phyloP scores from a whole-genome alignment of 2,113 vertebrate genomes.

The Carollia perspicillata region DNA sequence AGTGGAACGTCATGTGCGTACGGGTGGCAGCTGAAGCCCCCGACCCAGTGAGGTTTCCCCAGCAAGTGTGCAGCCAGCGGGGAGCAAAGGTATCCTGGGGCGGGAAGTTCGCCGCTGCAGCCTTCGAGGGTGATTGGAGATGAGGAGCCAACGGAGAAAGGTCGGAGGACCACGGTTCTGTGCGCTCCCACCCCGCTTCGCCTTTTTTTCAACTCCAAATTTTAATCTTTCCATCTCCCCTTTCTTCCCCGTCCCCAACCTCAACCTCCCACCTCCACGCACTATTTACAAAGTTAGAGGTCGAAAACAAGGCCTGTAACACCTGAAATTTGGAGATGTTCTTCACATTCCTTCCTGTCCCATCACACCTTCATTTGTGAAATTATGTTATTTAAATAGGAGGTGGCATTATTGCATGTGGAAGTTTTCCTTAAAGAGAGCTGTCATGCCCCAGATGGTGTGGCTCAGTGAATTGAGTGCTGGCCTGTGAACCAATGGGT shows the following conservation, averaged over 20 bases:
- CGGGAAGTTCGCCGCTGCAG: background rate
- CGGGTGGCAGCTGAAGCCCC: background rate
- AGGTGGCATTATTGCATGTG: background rate
- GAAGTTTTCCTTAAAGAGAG: conserved; percentile 40
- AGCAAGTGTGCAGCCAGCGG: background rate
- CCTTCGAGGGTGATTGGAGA: background rate
- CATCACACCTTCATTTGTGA: background rate
- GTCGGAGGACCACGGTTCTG: background rate
- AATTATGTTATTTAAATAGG: background rate
- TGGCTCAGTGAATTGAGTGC: too few relatives aligned
- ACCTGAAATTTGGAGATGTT: background rate
- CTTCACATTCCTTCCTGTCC: background rate
- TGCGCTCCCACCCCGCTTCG: background rate
- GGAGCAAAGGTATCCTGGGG: background rate
- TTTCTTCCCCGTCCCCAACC: background rate
- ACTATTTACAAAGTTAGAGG: background rate
- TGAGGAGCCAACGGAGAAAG: background rate
- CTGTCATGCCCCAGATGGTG: background rate
- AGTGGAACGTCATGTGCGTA: background rate
- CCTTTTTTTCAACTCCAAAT: background rate
- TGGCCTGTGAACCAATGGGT: too few relatives aligned
- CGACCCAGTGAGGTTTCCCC: background rate
- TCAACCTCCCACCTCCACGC: background rate
- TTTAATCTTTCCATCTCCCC: background rate
- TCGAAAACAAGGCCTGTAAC: background rate